phyloP scores from a whole-genome alignment of 53 echinoderm and acorn worm species.

The Mesocentrotus franciscanus region DNA sequence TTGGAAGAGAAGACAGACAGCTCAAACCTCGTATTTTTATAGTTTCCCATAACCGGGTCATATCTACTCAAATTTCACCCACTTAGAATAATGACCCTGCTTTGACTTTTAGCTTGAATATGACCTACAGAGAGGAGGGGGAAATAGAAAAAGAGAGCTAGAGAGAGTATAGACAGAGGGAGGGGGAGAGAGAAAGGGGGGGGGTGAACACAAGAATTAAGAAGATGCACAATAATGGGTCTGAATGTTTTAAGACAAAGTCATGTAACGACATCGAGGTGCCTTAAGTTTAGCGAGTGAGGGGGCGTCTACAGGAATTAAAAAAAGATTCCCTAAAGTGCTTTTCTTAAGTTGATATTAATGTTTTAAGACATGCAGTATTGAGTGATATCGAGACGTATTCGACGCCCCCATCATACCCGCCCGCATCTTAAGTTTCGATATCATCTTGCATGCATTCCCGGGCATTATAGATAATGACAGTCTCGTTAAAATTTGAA shows the following conservation, averaged over 20 bases:
- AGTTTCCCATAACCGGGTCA: constrained; percentile 19
- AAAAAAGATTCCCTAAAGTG: neutral
- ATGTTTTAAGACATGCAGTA: neutral
- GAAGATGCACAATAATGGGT: neutral
- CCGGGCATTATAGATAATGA: neutral
- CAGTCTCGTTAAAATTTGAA: neutral
- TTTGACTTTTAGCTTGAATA: constrained; percentile 11
- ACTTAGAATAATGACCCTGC: neutral
- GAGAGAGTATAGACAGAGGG: neutral
- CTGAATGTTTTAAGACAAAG: neutral
- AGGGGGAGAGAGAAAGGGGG: neutral
- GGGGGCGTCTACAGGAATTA: neutral
- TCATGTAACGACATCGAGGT: neutral
- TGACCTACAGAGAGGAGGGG: neutral
- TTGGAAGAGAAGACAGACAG: neutral
- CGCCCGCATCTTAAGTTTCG: neutral
- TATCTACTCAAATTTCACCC: constrained; percentile 1
- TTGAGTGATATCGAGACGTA: neutral
- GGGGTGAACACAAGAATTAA: neutral
- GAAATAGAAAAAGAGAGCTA: neutral
- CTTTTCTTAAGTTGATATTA: neutral
- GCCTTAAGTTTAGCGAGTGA: neutral
- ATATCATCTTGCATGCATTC: neutral
- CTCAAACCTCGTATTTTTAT: neutral
- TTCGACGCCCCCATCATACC: neutral